Evolutionary conservation across 2,797 vertebrate genomes (phyloP).

Genomic region (Todus mexicanus): DNA sequence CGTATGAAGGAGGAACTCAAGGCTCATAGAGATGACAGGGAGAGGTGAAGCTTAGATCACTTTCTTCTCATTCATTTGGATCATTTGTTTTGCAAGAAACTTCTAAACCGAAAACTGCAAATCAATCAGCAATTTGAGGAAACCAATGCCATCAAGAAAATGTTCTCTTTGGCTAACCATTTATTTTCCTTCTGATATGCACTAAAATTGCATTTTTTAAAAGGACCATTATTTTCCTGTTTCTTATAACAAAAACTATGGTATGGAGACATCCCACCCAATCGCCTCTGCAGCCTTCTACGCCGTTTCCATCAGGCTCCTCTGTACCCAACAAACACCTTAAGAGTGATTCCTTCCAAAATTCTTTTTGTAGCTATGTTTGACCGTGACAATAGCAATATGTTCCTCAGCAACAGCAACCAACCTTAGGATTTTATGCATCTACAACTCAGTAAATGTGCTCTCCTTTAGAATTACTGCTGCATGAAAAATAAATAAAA

Average conservation of each 20-base stretch:
- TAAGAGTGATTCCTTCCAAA: neutral
- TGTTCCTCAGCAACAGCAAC: neutral
- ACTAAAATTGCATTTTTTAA: neutral
- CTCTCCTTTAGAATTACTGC: neutral
- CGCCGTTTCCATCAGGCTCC: neutral
- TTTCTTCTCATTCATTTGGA: neutral
- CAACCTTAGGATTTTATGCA: neutral
- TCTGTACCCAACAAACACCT: neutral
- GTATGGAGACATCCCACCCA: neutral
- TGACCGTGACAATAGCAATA: neutral
- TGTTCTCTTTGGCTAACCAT: neutral
- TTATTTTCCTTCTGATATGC: neutral
- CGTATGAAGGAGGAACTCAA: neutral
- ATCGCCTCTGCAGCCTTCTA: neutral
- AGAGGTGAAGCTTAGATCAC: neutral
- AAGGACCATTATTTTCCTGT: neutral
- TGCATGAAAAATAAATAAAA: neutral
- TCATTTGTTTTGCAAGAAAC: neutral
- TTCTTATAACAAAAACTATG: neutral
- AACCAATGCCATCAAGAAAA: neutral
- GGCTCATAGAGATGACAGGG: neutral
- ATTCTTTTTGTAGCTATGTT: neutral
- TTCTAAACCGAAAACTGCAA: neutral
- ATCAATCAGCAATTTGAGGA: neutral
- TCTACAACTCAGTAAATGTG: neutral